Evolutionary conservation across 2,888 invertebrate genomes (phyloP).

Genomic region (Phania funesta): DNA sequence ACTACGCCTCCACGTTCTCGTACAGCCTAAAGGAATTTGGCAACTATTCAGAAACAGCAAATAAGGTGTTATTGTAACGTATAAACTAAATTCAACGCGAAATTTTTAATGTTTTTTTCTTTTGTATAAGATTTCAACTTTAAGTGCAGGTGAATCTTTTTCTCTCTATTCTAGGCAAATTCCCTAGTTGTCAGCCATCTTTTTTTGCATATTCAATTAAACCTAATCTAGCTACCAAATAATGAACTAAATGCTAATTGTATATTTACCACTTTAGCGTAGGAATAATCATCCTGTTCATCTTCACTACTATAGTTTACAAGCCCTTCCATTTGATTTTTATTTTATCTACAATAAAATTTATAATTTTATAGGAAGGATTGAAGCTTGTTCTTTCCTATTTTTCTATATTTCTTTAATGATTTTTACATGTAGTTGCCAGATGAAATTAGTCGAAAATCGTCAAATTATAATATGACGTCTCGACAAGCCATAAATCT

Average conservation of each 20-base stretch:
- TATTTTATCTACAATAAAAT: conserved; percentile 2
- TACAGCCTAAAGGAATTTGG: conserved; percentile 80
- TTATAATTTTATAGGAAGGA: not conserved
- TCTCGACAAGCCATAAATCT: too few species aligned
- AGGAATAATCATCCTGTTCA: conserved; percentile 82
- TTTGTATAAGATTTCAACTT: conserved; percentile 39
- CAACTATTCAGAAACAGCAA: conserved; percentile 83
- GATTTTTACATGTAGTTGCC: too few species aligned
- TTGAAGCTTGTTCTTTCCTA: not conserved
- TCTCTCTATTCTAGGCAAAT: conserved; percentile 56
- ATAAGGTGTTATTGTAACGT: conserved; percentile 77
- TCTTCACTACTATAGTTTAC: conserved; percentile 90
- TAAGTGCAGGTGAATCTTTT: conserved; percentile 20
- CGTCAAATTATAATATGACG: too few species aligned
- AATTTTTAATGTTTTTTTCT: conserved; percentile 29
- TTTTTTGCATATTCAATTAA: conserved; percentile 47
- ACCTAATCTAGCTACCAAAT: conserved; percentile 6
- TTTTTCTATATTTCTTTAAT: conserved; percentile 19
- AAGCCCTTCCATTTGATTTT: conserved; percentile 85
- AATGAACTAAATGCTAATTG: not conserved
- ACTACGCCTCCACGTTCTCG: conserved; percentile 61
- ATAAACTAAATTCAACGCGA: conserved; percentile 59
- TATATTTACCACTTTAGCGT: conserved; percentile 78
- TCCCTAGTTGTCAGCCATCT: conserved; percentile 65
- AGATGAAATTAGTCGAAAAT: too few species aligned